Conservation (phyloP, 1,140 invertebrate genomes). For the Araneus ventricosus region DNA sequence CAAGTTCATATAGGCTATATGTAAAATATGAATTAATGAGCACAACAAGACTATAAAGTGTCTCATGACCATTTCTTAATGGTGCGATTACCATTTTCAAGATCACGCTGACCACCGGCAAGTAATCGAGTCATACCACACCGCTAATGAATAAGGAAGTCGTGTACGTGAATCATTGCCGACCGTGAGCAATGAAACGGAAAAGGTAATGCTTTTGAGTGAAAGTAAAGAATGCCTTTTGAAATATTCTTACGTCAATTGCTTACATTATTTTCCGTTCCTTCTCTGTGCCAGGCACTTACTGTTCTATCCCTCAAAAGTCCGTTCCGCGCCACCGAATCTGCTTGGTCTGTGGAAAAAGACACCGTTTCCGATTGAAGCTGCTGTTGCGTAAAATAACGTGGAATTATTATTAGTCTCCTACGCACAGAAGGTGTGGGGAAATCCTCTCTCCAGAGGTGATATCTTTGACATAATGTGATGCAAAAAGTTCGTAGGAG, state of each 20-base stretch:
- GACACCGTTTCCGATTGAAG: background rate
- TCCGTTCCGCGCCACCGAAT: background rate
- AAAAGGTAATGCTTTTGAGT: constrained; percentile 1
- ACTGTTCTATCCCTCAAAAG: background rate
- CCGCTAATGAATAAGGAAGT: background rate
- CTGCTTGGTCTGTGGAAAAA: background rate
- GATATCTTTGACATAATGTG: background rate
- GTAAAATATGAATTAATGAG: background rate
- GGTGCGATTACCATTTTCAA: background rate
- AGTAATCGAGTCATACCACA: background rate
- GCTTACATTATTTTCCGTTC: background rate
- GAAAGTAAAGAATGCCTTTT: background rate
- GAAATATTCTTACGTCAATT: background rate
- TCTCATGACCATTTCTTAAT: background rate
- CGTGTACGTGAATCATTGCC: background rate
- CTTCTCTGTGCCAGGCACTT: background rate
- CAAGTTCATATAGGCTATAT: background rate
- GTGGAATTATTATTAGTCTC: background rate
- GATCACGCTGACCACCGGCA: background rate
- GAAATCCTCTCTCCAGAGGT: background rate
- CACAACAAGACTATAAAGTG: background rate
- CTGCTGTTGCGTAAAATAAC: background rate
- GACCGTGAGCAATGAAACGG: background rate
- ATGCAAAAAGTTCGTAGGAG: background rate
- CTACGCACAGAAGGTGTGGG: background rate